Percentiles rank a stretch among this genome's conserved stretches.
phyloP scores from a whole-genome alignment of 2,888 invertebrate species.

The Parnassius glacialis region DNA sequence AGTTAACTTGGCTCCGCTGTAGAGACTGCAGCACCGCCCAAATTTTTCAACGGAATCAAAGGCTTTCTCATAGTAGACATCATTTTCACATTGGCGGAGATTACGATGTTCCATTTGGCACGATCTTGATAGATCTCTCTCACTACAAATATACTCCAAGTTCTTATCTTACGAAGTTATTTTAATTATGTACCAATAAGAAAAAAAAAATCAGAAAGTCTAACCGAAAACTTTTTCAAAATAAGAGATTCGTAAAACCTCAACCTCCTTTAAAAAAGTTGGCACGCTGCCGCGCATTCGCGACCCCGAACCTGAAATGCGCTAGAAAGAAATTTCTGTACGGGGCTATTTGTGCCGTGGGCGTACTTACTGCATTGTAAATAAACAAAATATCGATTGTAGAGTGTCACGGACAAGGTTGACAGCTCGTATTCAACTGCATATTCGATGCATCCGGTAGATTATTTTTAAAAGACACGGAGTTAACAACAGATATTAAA shows the following conservation, averaged over 20 bases:
- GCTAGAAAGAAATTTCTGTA: conserved; percentile 1
- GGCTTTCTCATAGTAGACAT: too few species aligned
- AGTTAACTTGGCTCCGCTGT: too few species aligned
- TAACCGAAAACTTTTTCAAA: neutral
- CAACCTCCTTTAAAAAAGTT: conserved; percentile 13
- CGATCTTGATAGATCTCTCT: too few species aligned
- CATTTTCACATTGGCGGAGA: too few species aligned
- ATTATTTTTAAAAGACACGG: neutral
- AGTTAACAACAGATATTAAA: too few species aligned
- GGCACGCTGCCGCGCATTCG: conserved; percentile 4
- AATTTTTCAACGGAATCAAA: too few species aligned
- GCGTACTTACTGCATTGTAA: conserved; percentile 3
- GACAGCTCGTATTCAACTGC: neutral
- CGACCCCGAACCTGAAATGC: conserved; percentile 17
- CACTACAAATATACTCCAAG: too few species aligned
- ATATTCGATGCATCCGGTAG: neutral
- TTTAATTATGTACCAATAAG: too few species aligned
- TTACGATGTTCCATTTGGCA: too few species aligned
- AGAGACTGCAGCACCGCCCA: too few species aligned
- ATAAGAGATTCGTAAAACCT: neutral
- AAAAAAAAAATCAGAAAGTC: too few species aligned
- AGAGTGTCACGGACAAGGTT: conserved; percentile 4
- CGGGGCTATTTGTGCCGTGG: neutral
- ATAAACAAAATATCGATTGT: conserved; percentile 10
- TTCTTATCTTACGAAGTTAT: too few species aligned